A percentile compares a stretch with the other conserved stretches of the same genome.
Conservation (phyloP, 1,140 invertebrate species). For the Ganaspis sp. region DNA sequence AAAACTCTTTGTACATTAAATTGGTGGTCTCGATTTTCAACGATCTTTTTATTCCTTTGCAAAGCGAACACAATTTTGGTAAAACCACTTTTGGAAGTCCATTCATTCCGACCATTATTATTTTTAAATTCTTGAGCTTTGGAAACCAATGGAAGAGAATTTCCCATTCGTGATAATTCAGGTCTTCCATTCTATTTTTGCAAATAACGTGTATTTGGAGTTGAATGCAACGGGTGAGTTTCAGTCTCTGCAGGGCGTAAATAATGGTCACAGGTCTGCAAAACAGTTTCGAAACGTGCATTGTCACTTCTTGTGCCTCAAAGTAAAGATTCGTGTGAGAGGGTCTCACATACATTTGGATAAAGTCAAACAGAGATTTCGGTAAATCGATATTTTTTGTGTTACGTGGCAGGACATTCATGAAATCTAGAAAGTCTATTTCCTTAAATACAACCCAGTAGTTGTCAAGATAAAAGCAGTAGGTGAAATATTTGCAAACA, state of each 20-base stretch:
- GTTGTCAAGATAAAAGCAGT: not conserved
- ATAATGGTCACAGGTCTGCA: not conserved
- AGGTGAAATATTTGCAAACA: not conserved
- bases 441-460: not conserved
- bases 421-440: not conserved
- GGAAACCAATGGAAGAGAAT: not conserved
- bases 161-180: not conserved
- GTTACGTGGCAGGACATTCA: not conserved
- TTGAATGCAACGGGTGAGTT: not conserved
- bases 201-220: not conserved
- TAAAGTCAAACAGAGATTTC: not conserved
- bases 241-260: not conserved
- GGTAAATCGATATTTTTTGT: not conserved
- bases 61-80: not conserved
- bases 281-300: not conserved
- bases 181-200: not conserved
- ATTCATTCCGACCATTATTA: not conserved
- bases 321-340: not conserved
- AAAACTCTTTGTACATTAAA: not conserved
- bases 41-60: not conserved
- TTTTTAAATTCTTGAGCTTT: not conserved
- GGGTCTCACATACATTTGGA: not conserved
- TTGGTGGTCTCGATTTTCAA: not conserved
- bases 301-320: not conserved
- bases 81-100: not conserved